phyloP scores from a whole-genome alignment of 2,797 vertebrate species.

The Hemibagrus guttatus region DNA sequence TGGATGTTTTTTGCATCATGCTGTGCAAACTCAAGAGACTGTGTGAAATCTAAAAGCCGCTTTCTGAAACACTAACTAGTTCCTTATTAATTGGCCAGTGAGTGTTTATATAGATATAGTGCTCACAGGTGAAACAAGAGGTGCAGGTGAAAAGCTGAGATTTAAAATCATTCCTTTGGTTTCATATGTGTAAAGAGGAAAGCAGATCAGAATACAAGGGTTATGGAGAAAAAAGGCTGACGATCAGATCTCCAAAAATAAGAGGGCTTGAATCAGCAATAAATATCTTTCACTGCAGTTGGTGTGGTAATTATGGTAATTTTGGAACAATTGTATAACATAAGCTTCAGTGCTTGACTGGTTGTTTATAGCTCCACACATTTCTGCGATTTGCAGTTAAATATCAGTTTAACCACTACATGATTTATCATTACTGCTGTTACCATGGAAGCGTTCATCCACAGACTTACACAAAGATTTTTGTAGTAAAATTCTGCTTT shows the following conservation, averaged over 20 bases:
- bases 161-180: neutral
- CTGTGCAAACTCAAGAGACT: neutral
- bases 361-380: neutral
- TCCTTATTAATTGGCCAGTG: neutral
- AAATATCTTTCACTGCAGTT: neutral
- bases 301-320: neutral
- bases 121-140: neutral
- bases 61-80: neutral
- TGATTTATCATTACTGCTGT: neutral
- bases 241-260: neutral
- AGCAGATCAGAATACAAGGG: neutral
- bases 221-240: neutral
- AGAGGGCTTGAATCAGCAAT: neutral
- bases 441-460: neutral
- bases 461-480: neutral
- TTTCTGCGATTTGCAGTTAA: neutral
- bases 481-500: neutral
- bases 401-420: neutral
- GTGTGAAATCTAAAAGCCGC: neutral
- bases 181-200: neutral
- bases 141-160: neutral
- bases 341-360: neutral
- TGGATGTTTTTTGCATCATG: neutral
- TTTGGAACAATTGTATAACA: neutral
- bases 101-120: neutral